Evolutionary conservation across 2,113 vertebrate genomes (phyloP).

Genomic region (Centropus bengalensis): DNA sequence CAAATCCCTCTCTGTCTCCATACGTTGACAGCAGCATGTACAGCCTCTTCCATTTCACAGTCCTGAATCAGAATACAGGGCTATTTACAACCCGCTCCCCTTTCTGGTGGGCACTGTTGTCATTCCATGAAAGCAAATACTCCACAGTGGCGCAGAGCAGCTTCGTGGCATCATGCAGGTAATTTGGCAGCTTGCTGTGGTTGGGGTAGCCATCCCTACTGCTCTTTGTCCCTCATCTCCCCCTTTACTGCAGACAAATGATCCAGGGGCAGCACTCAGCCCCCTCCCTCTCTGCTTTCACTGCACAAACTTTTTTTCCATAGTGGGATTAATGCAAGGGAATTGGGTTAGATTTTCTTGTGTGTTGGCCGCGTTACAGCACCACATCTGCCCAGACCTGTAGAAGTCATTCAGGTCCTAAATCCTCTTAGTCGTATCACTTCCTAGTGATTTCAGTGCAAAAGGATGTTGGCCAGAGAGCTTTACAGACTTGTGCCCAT

Average conservation of each 20-base stretch:
- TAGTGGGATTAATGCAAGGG: not conserved
- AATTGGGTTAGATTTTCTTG: not conserved
- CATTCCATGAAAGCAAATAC: not conserved
- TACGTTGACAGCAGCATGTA: not conserved
- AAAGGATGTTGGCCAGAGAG: accelerated
- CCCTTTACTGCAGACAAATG: not conserved
- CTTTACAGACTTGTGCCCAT: accelerated
- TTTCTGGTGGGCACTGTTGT: not conserved
- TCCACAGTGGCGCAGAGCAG: not conserved
- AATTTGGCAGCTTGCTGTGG: not conserved
- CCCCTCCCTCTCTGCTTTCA: not conserved
- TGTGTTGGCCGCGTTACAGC: not conserved
- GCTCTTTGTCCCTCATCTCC: not conserved
- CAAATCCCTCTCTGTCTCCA: not conserved
- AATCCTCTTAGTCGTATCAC: not conserved
- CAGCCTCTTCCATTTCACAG: not conserved
- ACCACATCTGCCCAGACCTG: not conserved
- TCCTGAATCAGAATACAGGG: accelerated
- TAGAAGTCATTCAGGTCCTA: not conserved
- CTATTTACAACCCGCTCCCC: not conserved
- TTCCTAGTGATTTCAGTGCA: not conserved
- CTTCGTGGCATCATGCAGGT: accelerated
- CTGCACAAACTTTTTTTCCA: not conserved
- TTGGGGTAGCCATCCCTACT: not conserved
- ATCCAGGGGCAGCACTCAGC: not conserved